phyloP scores from a whole-genome alignment of 1,140 invertebrate species.

The Drosophila arawakana region DNA sequence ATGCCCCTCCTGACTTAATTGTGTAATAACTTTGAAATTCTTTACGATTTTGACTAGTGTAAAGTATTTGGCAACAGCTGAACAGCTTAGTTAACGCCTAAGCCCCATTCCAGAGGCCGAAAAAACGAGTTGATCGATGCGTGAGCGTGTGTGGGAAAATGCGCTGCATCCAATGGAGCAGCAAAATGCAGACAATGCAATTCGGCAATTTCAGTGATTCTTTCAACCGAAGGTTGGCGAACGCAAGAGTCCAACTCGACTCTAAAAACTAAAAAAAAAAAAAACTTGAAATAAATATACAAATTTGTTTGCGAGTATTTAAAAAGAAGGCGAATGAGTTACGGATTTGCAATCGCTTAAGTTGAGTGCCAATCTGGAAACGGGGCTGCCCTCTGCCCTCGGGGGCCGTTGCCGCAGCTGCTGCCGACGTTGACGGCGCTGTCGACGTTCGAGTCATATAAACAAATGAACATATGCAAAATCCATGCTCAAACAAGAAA shows the following conservation, averaged over 20 bases:
- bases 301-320: slow-evolving; percentile 58
- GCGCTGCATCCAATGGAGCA: slow-evolving; percentile 35
- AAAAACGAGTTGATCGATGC: not conserved
- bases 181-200: slow-evolving; percentile 28
- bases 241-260: slow-evolving; percentile 18
- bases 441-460: slow-evolving; percentile 71
- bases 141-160: slow-evolving; percentile 61
- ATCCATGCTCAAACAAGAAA: slow-evolving; percentile 61
- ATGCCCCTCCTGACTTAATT: no score
- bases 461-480: slow-evolving; percentile 82
- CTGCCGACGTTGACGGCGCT: slow-evolving; percentile 14
- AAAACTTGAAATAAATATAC: slow-evolving; percentile 23
- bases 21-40: not conserved
- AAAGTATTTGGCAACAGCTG: slow-evolving; percentile 16
- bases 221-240: slow-evolving; percentile 57
- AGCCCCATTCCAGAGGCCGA: not conserved
- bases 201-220: slow-evolving; percentile 47
- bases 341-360: slow-evolving; percentile 82
- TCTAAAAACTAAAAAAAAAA: slow-evolving; percentile 10
- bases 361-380: slow-evolving; percentile 73
- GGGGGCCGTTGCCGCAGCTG: not conserved
- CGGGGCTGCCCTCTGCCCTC: slow-evolving; percentile 41
- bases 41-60: slow-evolving; percentile 5
- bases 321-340: slow-evolving; percentile 74
- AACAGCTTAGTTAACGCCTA: slow-evolving; percentile 16